phyloP scores from a whole-genome alignment of 2,888 invertebrate genomes.

The Bembecia ichneumoniformis region DNA sequence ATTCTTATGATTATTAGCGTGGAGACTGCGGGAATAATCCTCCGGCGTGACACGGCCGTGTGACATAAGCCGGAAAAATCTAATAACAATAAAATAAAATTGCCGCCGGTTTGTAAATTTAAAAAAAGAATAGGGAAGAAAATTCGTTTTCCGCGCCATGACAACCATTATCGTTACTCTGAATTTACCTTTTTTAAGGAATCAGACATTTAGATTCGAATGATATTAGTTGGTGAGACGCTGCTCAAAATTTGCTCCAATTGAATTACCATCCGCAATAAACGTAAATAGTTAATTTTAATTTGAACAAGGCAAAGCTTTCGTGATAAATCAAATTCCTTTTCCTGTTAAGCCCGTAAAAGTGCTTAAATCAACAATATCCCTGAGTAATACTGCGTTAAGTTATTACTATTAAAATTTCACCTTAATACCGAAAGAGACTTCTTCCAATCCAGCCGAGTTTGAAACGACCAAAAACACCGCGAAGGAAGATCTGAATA shows the following conservation, averaged over 20 bases:
- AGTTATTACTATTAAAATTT: slow-evolving; percentile 65
- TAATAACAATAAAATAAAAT: slow-evolving; percentile 73
- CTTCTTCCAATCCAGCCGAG: slow-evolving; percentile 33
- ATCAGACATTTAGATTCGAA: slow-evolving; percentile 28
- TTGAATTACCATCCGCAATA: background rate
- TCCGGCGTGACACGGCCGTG: slow-evolving; percentile 56
- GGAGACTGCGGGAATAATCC: slow-evolving; percentile 69
- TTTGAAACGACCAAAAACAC: slow-evolving; percentile 48
- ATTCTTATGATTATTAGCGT: slow-evolving; percentile 71
- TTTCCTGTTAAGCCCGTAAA: slow-evolving; percentile 24
- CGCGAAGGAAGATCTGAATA: slow-evolving; percentile 42
- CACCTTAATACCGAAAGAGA: slow-evolving; percentile 47
- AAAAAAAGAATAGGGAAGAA: slow-evolving; percentile 61
- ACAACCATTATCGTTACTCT: slow-evolving; percentile 66
- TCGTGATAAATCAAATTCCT: slow-evolving; percentile 1
- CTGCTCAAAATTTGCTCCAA: slow-evolving; percentile 12
- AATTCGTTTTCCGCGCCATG: slow-evolving; percentile 63
- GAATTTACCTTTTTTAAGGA: slow-evolving; percentile 52
- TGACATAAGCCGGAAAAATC: slow-evolving; percentile 72
- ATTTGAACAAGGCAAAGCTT: background rate
- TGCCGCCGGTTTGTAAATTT: slow-evolving; percentile 69
- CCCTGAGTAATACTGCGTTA: slow-evolving; percentile 59
- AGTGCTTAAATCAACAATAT: slow-evolving; percentile 58
- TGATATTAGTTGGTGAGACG: background rate
- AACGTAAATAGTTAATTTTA: background rate